phyloP scores from a whole-genome alignment of 2,888 invertebrate species.

The Athetis lepigone region DNA sequence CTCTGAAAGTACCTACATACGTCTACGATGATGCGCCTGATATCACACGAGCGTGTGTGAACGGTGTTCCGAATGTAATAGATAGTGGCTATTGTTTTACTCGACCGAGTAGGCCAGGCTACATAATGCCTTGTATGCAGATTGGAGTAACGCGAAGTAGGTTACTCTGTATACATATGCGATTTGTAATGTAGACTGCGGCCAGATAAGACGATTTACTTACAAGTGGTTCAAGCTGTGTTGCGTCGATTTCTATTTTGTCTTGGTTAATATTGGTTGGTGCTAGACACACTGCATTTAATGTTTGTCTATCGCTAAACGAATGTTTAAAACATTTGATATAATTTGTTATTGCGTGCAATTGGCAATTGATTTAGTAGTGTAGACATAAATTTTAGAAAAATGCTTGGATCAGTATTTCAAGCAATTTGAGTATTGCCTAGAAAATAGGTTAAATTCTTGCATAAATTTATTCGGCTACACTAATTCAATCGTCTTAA shows the following conservation, averaged over 20 bases:
- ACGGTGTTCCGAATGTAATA: constrained; percentile 54
- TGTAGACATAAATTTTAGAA: too few species aligned
- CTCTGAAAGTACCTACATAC: constrained; percentile 6
- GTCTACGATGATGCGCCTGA: constrained; percentile 52
- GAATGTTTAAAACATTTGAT: neutral
- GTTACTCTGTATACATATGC: constrained; percentile 33
- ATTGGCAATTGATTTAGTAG: too few species aligned
- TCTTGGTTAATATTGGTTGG: neutral
- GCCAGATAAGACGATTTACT: constrained; percentile 42
- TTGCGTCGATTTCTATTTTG: neutral
- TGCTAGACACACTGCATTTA: neutral
- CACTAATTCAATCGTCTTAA: constrained; percentile 4
- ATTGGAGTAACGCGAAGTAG: constrained; percentile 52
- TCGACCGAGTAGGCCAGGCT: neutral
- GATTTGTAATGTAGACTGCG: constrained; percentile 41
- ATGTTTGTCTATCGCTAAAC: neutral
- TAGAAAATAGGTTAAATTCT: neutral
- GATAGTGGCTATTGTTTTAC: constrained; percentile 64
- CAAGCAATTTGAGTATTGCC: neutral
- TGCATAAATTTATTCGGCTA: neutral
- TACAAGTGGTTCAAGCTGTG: constrained; percentile 6
- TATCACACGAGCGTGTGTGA: constrained; percentile 56
- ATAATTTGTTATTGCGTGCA: too few species aligned
- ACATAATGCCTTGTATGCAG: constrained; percentile 49
- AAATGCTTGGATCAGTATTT: too few species aligned